Evolutionary conservation across 2,797 vertebrate species (phyloP), one percentile per base, ranked within the genome.

Genomic region (Propithecus deckenii): DNA sequence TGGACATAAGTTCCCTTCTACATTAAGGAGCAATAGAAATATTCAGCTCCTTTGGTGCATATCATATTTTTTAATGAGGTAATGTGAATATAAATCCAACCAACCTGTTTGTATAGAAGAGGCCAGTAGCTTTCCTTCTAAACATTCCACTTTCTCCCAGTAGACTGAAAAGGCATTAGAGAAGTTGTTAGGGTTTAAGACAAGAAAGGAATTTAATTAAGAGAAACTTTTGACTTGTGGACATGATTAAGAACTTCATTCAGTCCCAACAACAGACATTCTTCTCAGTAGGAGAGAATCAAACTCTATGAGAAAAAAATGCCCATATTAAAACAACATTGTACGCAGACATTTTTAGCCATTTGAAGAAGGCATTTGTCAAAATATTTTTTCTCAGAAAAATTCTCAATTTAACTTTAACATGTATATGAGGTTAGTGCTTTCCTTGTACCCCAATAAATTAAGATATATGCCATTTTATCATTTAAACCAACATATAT

Each of bases 321-420:
- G 43, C 22, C 43, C 15, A 74, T 74, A 84, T 69, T 63, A 85
- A 79, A 25, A 86, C 7, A 91, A 38, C 7, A 50, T 35, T 63
- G 1, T 46, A 28, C 15, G 72, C 59, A 90, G 32, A 84, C 78
- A 11, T 89, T 88, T 86, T 84, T 46, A 80, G 43, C 13, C 59
- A 92, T 92, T 69, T 87, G 22, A 63, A 52, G 4, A 81, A 95
- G 14, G 2, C 9, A 89, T 87, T 95, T 93, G 20, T 89, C 15
- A 72, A 72, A 91, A 83, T 63, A 86, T 43, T 84, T 81, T 95
- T 71, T 65, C 4, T 22, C 1, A 52, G 48, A 90, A 50, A 67
- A 61, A 30, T 72, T 71, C 3, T 46, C 48, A 98, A 76, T 96
- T 92, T 25, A 85, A 72, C 3, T 87, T 94, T 55, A 63, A 18